Evolutionary conservation across 1,140 invertebrate species (phyloP).

Genomic region (Trachelipus rathkii): DNA sequence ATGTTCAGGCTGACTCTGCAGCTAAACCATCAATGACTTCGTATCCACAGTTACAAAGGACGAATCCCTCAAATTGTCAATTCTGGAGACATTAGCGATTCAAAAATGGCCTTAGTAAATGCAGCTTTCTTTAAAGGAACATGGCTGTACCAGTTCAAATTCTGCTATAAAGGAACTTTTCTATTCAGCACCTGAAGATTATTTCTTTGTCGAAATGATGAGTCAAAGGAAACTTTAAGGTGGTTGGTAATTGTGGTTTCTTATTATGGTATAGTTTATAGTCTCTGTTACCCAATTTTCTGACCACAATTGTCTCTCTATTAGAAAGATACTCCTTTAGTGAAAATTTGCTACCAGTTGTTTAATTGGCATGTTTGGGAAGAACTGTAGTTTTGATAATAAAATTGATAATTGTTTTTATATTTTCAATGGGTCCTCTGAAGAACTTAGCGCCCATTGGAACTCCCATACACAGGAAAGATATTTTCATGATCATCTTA

Average conservation of each 20-base stretch:
- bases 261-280: too few relatives aligned
- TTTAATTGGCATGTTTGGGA: too few relatives aligned
- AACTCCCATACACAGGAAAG: slow-evolving; percentile 79
- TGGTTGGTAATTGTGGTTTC: slow-evolving; percentile 51
- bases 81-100: slow-evolving; percentile 56
- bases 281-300: too few relatives aligned
- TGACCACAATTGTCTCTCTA: too few relatives aligned
- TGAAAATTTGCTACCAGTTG: too few relatives aligned
- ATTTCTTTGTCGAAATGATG: slow-evolving; percentile 74
- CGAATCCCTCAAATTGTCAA: slow-evolving; percentile 73
- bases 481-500: slow-evolving; percentile 79
- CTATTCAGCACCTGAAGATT: slow-evolving; percentile 64
- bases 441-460: slow-evolving; percentile 72
- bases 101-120: slow-evolving; percentile 55
- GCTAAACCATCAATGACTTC: slow-evolving; percentile 70
- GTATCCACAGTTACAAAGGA: slow-evolving; percentile 67
- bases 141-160: slow-evolving; percentile 72
- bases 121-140: slow-evolving; percentile 86
- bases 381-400: too few relatives aligned
- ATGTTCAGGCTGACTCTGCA: slow-evolving; percentile 18
- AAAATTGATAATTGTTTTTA: too few relatives aligned
- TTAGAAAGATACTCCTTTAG: too few relatives aligned
- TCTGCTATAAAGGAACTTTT: slow-evolving; percentile 68
- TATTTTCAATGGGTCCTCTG: slow-evolving; percentile 60
- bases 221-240: slow-evolving; percentile 72